phyloP scores from a whole-genome alignment of 1,140 invertebrate genomes.

The Thaumetopoea pityocampa region DNA sequence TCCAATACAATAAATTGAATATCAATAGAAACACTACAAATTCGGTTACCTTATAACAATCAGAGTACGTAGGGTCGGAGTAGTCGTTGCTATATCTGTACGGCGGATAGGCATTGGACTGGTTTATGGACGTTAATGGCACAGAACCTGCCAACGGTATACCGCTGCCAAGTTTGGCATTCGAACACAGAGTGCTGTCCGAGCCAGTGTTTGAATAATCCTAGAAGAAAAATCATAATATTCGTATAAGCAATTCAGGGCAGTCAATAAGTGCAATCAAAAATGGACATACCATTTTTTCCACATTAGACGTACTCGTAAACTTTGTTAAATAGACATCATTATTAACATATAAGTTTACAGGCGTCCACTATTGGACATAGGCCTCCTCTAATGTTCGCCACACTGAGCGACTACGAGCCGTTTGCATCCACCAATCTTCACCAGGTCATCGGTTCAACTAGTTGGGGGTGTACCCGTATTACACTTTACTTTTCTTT shows the following conservation, averaged over 20 bases:
- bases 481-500: too few relatives aligned
- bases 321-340: too few relatives aligned
- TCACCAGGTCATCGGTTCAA: too few relatives aligned
- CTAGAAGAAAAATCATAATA: conserved; percentile 29
- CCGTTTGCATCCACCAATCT: too few relatives aligned
- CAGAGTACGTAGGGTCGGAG: conserved; percentile 86
- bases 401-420: too few relatives aligned
- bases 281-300: too few relatives aligned
- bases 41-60: conserved; percentile 58
- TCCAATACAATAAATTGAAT: conserved; percentile 8
- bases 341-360: too few relatives aligned
- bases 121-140: conserved; percentile 80
- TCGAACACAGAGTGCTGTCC: conserved; percentile 63
- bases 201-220: conserved; percentile 77
- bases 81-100: conserved; percentile 93
- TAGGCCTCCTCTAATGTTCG: too few relatives aligned
- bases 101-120: conserved; percentile 66
- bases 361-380: too few relatives aligned
- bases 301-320: too few relatives aligned
- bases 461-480: too few relatives aligned
- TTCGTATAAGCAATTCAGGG: conserved; percentile 6
- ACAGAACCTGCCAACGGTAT: conserved; percentile 86
- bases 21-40: conserved; percentile 12
- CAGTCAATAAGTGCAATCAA: not conserved
- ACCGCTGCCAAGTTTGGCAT: conserved; percentile 68